phyloP scores from a whole-genome alignment of 2,797 vertebrate species.

The Lemur catta region DNA sequence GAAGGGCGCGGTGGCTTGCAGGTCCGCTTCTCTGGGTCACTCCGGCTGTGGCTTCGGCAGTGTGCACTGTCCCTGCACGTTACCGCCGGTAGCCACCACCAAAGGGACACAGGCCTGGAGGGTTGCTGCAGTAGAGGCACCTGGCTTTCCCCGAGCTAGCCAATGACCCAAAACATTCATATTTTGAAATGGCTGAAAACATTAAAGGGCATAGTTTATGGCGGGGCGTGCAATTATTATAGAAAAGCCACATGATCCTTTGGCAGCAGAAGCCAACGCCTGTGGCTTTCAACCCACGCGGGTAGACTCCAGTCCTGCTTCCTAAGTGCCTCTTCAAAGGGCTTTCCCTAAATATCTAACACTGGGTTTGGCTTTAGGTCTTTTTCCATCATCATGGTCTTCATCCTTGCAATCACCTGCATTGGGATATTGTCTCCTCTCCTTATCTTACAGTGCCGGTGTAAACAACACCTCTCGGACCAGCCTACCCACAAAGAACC shows the following conservation, averaged over 20 bases:
- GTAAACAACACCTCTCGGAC: not conserved
- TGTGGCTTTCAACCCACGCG: not conserved
- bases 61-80: fast-evolving
- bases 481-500: too few relatives aligned
- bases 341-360: not conserved
- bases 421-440: too few relatives aligned
- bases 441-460: too few relatives aligned
- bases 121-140: fast-evolving
- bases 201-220: fast-evolving
- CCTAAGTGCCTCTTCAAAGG: too few relatives aligned
- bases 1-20: fast-evolving
- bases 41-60: fast-evolving
- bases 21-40: fast-evolving
- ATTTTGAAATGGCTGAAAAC: not conserved
- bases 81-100: fast-evolving
- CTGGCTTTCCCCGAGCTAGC: too few relatives aligned
- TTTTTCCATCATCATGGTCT: not conserved
- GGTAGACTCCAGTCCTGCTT: fast-evolving
- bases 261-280: not conserved
- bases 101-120: fast-evolving
- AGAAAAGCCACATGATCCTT: not conserved
- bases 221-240: fast-evolving
- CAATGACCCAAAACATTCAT: not conserved
- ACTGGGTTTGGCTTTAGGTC: not conserved
- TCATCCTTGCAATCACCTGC: too few relatives aligned